phyloP scores from a whole-genome alignment of 2,888 invertebrate genomes.

The Pecten maximus region DNA sequence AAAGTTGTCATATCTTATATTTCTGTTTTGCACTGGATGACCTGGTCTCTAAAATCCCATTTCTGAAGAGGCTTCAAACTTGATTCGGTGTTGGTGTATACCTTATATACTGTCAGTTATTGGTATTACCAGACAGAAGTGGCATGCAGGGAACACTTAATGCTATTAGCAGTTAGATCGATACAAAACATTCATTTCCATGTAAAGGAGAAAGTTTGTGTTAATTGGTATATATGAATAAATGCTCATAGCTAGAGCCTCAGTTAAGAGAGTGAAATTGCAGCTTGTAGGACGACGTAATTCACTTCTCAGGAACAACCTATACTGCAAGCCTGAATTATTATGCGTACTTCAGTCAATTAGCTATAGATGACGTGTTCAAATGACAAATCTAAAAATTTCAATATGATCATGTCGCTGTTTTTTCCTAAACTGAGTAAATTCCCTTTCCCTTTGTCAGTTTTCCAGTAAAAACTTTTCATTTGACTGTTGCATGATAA shows the following conservation, averaged over 20 bases:
- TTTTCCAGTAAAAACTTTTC: no score
- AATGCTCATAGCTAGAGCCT: neutral
- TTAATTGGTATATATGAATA: constrained; percentile 27
- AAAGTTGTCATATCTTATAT: no score
- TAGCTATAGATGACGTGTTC: neutral
- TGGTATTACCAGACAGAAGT: neutral
- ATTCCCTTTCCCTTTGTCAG: no score
- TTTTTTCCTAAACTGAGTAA: neutral
- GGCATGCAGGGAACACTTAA: neutral
- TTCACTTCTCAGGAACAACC: neutral
- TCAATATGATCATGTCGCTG: no score
- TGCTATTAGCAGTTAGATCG: neutral
- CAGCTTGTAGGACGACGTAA: neutral
- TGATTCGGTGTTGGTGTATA: neutral
- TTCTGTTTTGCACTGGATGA: neutral
- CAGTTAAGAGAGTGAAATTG: neutral
- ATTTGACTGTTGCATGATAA: no score
- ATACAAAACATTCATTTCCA: neutral
- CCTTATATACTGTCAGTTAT: neutral
- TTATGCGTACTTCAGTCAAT: neutral
- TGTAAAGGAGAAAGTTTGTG: constrained; percentile 9
- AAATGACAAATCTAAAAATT: neutral
- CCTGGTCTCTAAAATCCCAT: neutral
- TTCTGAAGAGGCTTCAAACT: neutral
- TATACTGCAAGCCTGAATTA: neutral